Base-by-base conservation (phyloP, 2,113 vertebrate genomes). In the Pungitius pungitius region DNA sequence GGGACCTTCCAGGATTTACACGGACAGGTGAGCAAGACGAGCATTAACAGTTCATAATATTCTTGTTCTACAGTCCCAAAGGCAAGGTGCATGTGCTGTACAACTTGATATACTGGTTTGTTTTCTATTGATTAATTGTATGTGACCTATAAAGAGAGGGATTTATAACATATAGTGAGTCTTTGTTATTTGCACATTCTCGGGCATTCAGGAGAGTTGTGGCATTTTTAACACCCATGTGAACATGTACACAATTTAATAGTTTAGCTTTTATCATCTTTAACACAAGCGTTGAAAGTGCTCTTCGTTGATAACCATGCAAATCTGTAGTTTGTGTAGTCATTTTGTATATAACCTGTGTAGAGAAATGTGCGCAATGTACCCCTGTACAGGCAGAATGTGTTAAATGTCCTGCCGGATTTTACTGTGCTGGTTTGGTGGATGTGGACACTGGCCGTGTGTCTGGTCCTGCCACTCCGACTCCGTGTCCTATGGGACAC, bases 1-100 rank as follows among this genome's bases (percentile, higher is more conserved):
- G 96, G 97, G 20, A 93, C 93, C 43, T 97, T 95, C 42, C 96
- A 97, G 83, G 92, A 94, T 51, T 89, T 93, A 79, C 63, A 83
- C 67, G 95, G 95, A 24, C 93, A 95, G 90, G 94, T 94, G 66
- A 64, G 78, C 8, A 71, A 26, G 10, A 77, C 47, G 42, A 57
- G 1, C 12, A 49, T 60, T 1, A 78, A 39, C 42, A 12, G 15
- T 47, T 80, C n/a, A 26, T 51, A 26, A 27, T 66, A 37, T n/a
- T 30, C 6, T 15, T 2, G 14, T 69, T 11, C 58, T 35, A 22
- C 3, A 39, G 11, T 39, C 27, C 18, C 6, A 72, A 45, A 58
- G 22, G 7, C 8, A 67, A 58, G 4, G 8, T 64, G 24, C 12
- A 60, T 14, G 15, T 42, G 18, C 6, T 43, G 15, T 26, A 15